These are phyloP conservation scores for Ophion ventricosus DNA, from an alignment of 2,888 invertebrate genomes.

Conservation along the genomic window DNA sequence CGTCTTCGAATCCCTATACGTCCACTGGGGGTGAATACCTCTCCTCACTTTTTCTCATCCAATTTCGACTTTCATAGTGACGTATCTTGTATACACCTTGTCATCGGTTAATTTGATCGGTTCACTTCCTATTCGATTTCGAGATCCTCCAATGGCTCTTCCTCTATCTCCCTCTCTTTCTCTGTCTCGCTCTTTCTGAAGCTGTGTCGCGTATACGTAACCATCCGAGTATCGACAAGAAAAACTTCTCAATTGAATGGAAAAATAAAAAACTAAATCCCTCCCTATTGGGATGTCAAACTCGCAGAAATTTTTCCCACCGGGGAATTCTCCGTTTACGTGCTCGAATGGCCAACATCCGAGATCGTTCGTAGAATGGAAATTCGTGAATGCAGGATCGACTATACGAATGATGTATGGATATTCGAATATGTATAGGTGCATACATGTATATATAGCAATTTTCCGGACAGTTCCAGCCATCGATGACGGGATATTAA, in stretches of 20 bases:
- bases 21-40: neutral
- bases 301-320: slow-evolving; percentile 9
- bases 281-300: slow-evolving; percentile 15
- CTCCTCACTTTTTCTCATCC: neutral
- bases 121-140: slow-evolving; percentile 44
- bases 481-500: neutral
- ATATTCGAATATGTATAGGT: neutral
- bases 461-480: neutral
- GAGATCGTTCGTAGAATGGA: slow-evolving; percentile 48
- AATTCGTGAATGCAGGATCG: slow-evolving; percentile 24
- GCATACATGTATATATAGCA: neutral
- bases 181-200: neutral
- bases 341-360: slow-evolving; percentile 33
- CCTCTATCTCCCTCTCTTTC: neutral
- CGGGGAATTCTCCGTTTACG: slow-evolving; percentile 50
- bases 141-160: slow-evolving; percentile 13
- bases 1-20: neutral
- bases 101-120: slow-evolving; percentile 44
- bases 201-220: neutral
- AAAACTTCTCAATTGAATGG: slow-evolving; percentile 20
- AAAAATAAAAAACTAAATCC: slow-evolving; percentile 20
- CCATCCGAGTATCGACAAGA: neutral
- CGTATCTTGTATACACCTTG: neutral
- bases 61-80: slow-evolving; percentile 13
- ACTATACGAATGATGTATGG: neutral